Conservation (phyloP, 2,113 vertebrate genomes). For the Seriola rivoliana region DNA sequence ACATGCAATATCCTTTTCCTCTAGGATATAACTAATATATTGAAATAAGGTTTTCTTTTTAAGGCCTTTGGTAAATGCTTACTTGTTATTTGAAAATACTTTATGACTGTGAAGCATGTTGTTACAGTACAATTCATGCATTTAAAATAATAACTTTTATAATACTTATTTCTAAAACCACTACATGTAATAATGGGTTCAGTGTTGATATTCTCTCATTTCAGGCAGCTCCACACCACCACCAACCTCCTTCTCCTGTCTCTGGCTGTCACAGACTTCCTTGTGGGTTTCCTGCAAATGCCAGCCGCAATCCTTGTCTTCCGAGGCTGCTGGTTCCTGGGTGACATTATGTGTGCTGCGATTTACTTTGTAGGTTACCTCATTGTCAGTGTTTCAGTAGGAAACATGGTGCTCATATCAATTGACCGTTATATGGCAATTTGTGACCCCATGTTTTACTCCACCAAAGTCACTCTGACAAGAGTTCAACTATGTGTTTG, state of each 20-base stretch:
- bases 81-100: too few relatives aligned
- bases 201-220: neutral
- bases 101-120: too few relatives aligned
- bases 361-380: neutral
- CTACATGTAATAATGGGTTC: too few relatives aligned
- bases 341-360: neutral
- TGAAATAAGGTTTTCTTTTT: too few relatives aligned
- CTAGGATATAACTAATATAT: too few relatives aligned
- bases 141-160: too few relatives aligned
- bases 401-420: neutral
- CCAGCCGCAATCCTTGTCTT: neutral
- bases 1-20: too few relatives aligned
- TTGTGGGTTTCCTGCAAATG: neutral
- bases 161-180: too few relatives aligned
- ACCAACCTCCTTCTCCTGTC: constrained; percentile 2
- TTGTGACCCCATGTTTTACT: neutral
- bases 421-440: neutral
- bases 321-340: neutral
- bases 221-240: neutral
- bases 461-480: neutral
- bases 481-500: neutral
- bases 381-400: neutral
- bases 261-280: neutral
- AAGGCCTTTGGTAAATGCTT: too few relatives aligned
- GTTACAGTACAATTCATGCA: too few relatives aligned